These are phyloP conservation scores for Drosophila sturtevanti DNA, from an alignment of 1,140 invertebrate genomes.

Conservation along the genomic window DNA sequence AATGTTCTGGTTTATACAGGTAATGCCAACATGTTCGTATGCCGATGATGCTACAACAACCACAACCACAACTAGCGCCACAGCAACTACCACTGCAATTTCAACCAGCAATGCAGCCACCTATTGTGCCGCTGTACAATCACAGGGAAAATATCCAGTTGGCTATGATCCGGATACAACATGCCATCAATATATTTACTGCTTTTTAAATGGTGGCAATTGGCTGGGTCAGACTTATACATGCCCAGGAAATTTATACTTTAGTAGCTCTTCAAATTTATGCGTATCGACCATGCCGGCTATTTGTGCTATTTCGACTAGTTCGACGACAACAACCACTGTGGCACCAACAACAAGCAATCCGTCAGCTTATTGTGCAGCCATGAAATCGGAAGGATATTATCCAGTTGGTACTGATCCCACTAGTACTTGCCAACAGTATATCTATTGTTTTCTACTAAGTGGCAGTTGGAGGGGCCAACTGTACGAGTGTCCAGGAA, in stretches of 20 bases:
- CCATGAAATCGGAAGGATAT: conserved; percentile 34
- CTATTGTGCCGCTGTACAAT: conserved; percentile 55
- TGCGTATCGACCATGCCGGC: conserved; percentile 23
- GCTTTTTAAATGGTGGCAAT: conserved; percentile 27
- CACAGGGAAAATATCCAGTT: conserved; percentile 47
- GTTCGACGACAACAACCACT: conserved; percentile 26
- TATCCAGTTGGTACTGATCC: conserved; percentile 57
- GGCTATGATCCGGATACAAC: conserved; percentile 51
- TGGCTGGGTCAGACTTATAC: conserved; percentile 64
- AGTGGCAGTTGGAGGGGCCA: conserved; percentile 55
- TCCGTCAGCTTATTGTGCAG: conserved; percentile 50
- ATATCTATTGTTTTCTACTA: conserved; percentile 54
- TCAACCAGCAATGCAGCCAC: conserved; percentile 40
- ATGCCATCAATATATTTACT: conserved; percentile 70
- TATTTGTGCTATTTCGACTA: conserved; percentile 20
- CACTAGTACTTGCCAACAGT: conserved; percentile 65
- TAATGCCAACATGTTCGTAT: conserved; percentile 56
- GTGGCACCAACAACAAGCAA: conserved; percentile 43
- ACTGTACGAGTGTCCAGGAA: conserved; percentile 52
- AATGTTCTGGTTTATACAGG: conserved; percentile 18
- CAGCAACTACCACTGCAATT: conserved; percentile 12
- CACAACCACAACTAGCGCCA: conserved; percentile 27
- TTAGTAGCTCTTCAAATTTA: conserved; percentile 31
- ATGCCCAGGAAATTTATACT: conserved; percentile 51
- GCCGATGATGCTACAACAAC: conserved; percentile 39